These are phyloP conservation scores for Xylota segnis DNA, from an alignment of 2,888 invertebrate genomes.

Conservation along the genomic window DNA sequence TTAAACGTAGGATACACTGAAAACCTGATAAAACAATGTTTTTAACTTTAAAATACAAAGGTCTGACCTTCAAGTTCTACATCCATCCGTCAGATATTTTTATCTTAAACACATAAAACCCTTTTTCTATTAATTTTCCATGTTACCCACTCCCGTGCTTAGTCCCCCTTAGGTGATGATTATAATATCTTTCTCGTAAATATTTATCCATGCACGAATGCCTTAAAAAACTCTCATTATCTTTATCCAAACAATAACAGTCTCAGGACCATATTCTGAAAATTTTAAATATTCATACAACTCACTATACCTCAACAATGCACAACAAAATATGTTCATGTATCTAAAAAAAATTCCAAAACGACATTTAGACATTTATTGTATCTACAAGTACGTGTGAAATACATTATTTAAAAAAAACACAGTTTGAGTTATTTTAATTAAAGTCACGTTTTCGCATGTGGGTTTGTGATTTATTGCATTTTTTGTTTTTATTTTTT, in stretches of 20 bases:
- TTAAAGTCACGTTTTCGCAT: constrained; percentile 55
- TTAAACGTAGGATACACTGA: too few relatives aligned
- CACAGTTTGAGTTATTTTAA: constrained; percentile 37
- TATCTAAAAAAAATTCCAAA: not conserved
- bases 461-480: constrained; percentile 21
- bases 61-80: not conserved
- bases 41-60: too few relatives aligned
- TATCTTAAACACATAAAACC: not conserved
- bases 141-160: too few relatives aligned
- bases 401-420: not conserved
- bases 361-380: constrained; percentile 17
- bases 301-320: constrained; percentile 8
- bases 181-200: constrained; percentile 22
- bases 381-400: constrained; percentile 20
- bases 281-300: not conserved
- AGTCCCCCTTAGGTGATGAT: constrained; percentile 5
- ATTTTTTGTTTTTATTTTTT: constrained; percentile 10
- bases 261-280: not conserved
- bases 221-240: constrained; percentile 17
- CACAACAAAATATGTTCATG: not conserved
- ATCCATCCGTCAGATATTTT: not conserved
- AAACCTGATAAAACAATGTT: too few relatives aligned
- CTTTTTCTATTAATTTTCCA: not conserved
- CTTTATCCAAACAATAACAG: constrained; percentile 13
- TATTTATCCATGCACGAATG: constrained; percentile 12